These are phyloP conservation scores for Symphodus melops DNA, from an alignment of 2,113 vertebrate species.

Conservation along the genomic window DNA sequence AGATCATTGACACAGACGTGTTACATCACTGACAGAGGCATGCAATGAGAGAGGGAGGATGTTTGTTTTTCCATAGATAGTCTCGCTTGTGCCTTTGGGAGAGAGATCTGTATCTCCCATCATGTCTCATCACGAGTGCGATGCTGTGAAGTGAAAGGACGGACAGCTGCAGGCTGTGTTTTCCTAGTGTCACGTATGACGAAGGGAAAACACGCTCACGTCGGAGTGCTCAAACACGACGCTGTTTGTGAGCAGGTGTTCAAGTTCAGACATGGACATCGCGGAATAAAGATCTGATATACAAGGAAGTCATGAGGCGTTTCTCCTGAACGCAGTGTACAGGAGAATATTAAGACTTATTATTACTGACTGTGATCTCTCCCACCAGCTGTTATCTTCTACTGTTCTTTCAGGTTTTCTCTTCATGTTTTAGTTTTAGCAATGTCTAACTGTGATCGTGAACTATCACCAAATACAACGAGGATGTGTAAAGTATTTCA, in stretches of 20 bases:
- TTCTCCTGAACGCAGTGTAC: no score
- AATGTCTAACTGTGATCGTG: neutral
- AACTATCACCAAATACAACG: neutral
- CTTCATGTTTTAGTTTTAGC: neutral
- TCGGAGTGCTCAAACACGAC: neutral
- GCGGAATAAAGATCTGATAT: neutral
- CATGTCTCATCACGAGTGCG: neutral
- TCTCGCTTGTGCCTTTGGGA: conserved; percentile 15
- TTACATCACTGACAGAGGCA: neutral
- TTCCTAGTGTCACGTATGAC: conserved; percentile 26
- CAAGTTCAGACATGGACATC: neutral
- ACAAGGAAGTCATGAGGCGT: neutral
- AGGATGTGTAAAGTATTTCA: no score
- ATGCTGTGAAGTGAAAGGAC: conserved; percentile 13
- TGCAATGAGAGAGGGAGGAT: conserved; percentile 14
- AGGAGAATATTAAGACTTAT: no score
- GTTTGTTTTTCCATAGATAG: conserved; percentile 39
- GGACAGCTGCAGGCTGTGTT: conserved; percentile 41
- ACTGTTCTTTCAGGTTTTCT: no score
- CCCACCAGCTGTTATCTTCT: no score
- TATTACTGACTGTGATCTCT: no score
- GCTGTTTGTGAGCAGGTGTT: neutral
- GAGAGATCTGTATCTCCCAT: conserved; percentile 47
- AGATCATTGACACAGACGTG: neutral
- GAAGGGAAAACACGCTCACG: conserved; percentile 8